Evolutionary conservation across 2,113 vertebrate genomes (phyloP).

Genomic region (Taurulus bubalis): DNA sequence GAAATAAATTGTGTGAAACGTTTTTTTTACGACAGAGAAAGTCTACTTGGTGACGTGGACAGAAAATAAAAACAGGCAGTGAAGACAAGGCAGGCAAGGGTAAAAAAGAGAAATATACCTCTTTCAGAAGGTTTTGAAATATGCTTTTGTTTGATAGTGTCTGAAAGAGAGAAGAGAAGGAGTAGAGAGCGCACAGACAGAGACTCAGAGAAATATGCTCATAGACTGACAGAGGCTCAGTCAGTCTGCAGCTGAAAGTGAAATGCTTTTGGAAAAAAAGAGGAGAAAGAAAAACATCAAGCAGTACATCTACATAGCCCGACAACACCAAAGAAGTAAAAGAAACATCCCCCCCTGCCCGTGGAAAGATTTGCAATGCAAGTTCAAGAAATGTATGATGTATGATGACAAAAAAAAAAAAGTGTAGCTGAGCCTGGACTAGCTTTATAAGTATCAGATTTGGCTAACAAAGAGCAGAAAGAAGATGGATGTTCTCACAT

Average conservation of each 20-base stretch:
- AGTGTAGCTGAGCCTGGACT: slow-evolving; percentile 1
- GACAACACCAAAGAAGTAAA: slow-evolving; percentile 31
- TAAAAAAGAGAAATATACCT: slow-evolving; percentile 89
- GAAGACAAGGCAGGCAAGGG: slow-evolving; percentile 45
- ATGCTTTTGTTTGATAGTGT: slow-evolving; percentile 99
- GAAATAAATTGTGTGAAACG: slow-evolving; percentile 10
- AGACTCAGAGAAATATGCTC: slow-evolving; percentile 69
- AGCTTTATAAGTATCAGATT: slow-evolving; percentile 9
- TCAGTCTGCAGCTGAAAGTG: slow-evolving; percentile 54
- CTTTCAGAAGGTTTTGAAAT: slow-evolving; percentile 96
- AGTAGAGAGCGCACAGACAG: slow-evolving; percentile 69
- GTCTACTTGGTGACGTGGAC: slow-evolving; percentile 30
- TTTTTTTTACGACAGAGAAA: slow-evolving; percentile 25
- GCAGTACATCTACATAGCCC: slow-evolving; percentile 41
- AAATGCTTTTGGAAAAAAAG: slow-evolving; percentile 52
- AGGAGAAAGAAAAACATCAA: slow-evolving; percentile 34
- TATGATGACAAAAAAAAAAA: background rate
- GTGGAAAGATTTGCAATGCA: slow-evolving; percentile 25
- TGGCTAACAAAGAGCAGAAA: slow-evolving; percentile 12
- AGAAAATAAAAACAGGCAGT: slow-evolving; percentile 50
- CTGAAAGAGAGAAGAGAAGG: slow-evolving; percentile 92
- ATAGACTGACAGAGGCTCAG: slow-evolving; percentile 47
- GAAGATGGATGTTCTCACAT: slow-evolving; percentile 11
- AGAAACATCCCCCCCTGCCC: background rate
- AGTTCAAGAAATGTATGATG: slow-evolving; percentile 30